Evolutionary conservation across 2,888 invertebrate genomes (phyloP).

Genomic region (Latrodectus elegans): DNA sequence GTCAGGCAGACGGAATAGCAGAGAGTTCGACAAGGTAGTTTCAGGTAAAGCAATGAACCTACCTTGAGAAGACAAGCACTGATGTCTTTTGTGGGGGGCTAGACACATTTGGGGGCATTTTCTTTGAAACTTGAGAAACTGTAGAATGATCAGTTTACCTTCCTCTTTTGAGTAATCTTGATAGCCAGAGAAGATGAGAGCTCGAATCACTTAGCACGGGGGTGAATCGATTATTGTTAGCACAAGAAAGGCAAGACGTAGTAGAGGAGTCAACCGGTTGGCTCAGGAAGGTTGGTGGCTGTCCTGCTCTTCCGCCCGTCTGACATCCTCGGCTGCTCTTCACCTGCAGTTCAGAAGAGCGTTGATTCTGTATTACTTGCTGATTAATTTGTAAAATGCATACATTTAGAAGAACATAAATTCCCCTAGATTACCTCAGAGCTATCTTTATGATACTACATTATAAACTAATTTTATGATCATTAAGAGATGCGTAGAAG

Average conservation of each 20-base stretch:
- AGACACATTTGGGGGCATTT: neutral
- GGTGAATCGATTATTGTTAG: conserved; percentile 51
- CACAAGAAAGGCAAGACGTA: conserved; percentile 55
- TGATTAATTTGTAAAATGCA: neutral
- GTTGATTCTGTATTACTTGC: conserved; percentile 53
- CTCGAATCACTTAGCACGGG: conserved; percentile 41
- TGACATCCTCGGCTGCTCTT: conserved; percentile 61
- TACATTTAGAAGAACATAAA: neutral
- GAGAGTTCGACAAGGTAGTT: conserved; percentile 36
- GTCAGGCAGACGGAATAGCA: conserved; percentile 60
- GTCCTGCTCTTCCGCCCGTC: conserved; percentile 49
- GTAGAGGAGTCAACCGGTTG: conserved; percentile 42
- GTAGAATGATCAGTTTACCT: conserved; percentile 49
- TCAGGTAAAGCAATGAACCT: conserved; percentile 47
- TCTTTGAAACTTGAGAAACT: conserved; percentile 3
- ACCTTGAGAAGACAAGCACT: conserved; percentile 49
- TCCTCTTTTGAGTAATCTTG: conserved; percentile 25
- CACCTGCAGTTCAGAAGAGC: conserved; percentile 64
- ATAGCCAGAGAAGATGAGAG: conserved; percentile 33
- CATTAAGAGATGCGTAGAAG: no score
- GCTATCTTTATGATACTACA: no score
- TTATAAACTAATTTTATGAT: no score
- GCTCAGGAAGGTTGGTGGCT: conserved; percentile 21
- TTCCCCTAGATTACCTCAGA: neutral
- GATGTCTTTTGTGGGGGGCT: neutral